Evolutionary conservation across 1,140 invertebrate species (phyloP).

Genomic region (Sycobia sp.): DNA sequence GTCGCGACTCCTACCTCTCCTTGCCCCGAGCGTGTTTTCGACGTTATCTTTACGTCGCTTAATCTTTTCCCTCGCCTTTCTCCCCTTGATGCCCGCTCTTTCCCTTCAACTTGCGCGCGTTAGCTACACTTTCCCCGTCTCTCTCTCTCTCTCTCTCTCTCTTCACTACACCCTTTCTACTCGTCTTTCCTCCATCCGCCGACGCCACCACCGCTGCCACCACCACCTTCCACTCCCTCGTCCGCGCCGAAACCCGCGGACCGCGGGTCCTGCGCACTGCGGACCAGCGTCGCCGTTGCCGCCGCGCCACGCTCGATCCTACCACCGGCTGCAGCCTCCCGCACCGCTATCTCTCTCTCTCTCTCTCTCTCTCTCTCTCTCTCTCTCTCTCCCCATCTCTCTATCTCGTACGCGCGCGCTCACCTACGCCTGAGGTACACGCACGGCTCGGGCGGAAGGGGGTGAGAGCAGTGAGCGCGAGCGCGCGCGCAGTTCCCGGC

Average conservation of each 20-base stretch:
- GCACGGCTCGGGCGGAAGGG: background rate
- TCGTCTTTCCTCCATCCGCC: background rate
- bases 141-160: too few relatives aligned
- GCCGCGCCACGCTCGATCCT: slow-evolving; percentile 4
- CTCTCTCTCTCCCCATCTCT: too few relatives aligned
- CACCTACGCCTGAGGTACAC: background rate
- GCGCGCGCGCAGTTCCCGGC: too few relatives aligned
- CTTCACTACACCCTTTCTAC: background rate
- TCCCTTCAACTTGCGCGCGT: background rate
- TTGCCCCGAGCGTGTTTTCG: too few relatives aligned
- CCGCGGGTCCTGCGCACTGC: slow-evolving; percentile 18
- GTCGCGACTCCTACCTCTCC: too few relatives aligned
- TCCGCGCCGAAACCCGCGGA: background rate
- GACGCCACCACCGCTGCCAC: too few relatives aligned
- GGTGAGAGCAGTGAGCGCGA: too few relatives aligned
- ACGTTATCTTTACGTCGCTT: too few relatives aligned
- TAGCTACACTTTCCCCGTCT: background rate
- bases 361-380: too few relatives aligned
- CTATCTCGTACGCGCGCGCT: too few relatives aligned
- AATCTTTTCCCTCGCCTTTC: too few relatives aligned
- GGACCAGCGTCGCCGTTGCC: background rate
- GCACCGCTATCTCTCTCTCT: background rate
- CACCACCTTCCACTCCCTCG: too few relatives aligned
- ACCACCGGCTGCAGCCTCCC: background rate
- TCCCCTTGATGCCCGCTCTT: background rate